Base-by-base conservation (phyloP, 1,140 invertebrate species). In the Euura lappo region DNA sequence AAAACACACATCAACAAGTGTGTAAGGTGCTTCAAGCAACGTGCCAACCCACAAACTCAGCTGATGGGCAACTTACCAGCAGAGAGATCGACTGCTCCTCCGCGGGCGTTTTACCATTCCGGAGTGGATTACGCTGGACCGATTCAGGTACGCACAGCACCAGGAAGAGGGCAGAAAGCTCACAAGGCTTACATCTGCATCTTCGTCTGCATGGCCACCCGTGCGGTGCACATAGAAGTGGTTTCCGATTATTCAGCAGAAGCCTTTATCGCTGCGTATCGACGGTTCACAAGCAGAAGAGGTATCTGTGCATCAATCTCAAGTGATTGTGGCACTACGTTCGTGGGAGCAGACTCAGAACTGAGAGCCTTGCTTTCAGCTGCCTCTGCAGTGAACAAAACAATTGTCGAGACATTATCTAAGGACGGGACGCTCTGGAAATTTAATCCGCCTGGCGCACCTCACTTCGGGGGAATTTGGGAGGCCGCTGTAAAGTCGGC, bases 271-370 rank as follows among this genome's bases (percentile, higher is more conserved):
- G 51, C 73, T 44, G 72, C 77, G 2, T 71, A 81, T 8, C 42
- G 60, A n/a, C 70, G 77, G 42, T 83, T 83, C 68, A 71, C 74
- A 10, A 5, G 66, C 42, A 42, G 75, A 11, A n/a, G 80, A 65
- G 79, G 74, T 7, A 46, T 47, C 6, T 69, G 71, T 45, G 42
- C 4, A 0, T 45, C 72, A 6, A 73, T 84, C 45, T 76, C 77
- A 64, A 79, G 72, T 6, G 80, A 85, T 65, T 80, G 81, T 65
- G 82, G 76, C 0, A 78, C 74, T 44, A 77, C 76, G 11, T 83
- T 84, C 69, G 66, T 74, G 6, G 47, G 47, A 8, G 47, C 47
- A 8, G 47, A 51, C 47, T 6, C 47, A 6, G 47, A 51, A 51
- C 47, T 51, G 28, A 28, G 28, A 28, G 28, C 28, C 28, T 28